Evolutionary conservation across 2,113 vertebrate species (phyloP), one percentile per base, ranked within the genome.

Genomic region (Ancistrus triradiatus): DNA sequence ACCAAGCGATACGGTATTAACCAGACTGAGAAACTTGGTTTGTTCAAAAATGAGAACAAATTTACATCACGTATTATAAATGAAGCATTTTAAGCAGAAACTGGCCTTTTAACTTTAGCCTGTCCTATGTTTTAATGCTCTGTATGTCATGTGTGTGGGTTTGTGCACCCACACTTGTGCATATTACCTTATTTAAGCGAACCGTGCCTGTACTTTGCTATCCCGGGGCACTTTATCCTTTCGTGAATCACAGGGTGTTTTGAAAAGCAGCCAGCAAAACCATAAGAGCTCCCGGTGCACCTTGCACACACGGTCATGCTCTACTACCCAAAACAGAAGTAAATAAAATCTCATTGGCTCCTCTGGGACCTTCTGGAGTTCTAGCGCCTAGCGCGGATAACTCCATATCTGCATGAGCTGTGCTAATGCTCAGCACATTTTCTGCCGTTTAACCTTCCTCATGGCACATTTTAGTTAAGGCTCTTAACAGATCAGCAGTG

Each of bases 221-320:
- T 66, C 69, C 57, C 69, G 55, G 27, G 55, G 57, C 24, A 40
- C 43, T 61, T 67, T n/a, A n/a, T 56, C 61, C 56, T 62, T 67
- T 72, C 57, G 62, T 55, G 48, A 63, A 66, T 73, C 64, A 73
- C 47, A 49, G 31, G 31, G 17, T 63, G 43, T 50, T 35, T 50
- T 35, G 53, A 48, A 68, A 47, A 46, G 27, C 50, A 38, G 44
- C 56, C 57, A 24, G 7, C 15, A 55, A n/a, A n/a, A 18, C 31
- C 22, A 38, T 21, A 43, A 66, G 33, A 18, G 15, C 60, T 35
- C 31, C 27, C 28, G 24, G 67, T 50, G 52, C 49, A 51, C 57
- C 58, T 57, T 28, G 53, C 42, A 58, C 49, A 69, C 50, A 40
- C 21, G n/a, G 28, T 60, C 67, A 70, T 49, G 66, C 67, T 67